phyloP scores from a whole-genome alignment of 2,113 vertebrate genomes.

The Limanda limanda region DNA sequence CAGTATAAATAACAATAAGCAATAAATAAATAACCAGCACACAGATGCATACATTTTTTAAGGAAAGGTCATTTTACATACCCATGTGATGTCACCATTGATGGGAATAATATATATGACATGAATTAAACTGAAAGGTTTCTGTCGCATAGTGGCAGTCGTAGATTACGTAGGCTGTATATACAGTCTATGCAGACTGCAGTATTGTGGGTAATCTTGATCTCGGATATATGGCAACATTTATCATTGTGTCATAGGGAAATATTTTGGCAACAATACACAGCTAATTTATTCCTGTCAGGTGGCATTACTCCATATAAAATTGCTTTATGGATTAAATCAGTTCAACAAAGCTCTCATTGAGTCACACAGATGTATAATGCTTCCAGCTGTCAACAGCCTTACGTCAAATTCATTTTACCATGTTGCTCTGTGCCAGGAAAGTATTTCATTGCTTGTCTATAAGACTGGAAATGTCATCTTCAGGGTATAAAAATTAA shows the following conservation, averaged over 20 bases:
- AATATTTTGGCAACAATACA: conserved; percentile 3
- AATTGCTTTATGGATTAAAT: conserved; percentile 13
- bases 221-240: background rate
- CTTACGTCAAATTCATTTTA: conserved; percentile 21
- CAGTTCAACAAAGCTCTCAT: conserved; percentile 9
- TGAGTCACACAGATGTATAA: conserved; percentile 8
- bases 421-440: background rate
- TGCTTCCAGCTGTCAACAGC: conserved; percentile 20
- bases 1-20: background rate
- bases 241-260: background rate
- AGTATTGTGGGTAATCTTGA: background rate
- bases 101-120: no score
- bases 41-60: background rate
- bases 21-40: background rate
- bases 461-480: conserved; percentile 4
- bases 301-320: conserved; percentile 1
- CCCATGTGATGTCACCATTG: no score
- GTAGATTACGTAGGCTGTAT: no score
- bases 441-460: conserved; percentile 17
- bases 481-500: background rate
- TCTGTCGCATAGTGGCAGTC: no score
- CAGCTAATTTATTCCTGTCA: background rate
- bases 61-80: no score
- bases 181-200: no score
- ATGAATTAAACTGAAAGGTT: no score